Conservation (phyloP, 2,797 vertebrate species). For the Arctocebus calabarensis region DNA sequence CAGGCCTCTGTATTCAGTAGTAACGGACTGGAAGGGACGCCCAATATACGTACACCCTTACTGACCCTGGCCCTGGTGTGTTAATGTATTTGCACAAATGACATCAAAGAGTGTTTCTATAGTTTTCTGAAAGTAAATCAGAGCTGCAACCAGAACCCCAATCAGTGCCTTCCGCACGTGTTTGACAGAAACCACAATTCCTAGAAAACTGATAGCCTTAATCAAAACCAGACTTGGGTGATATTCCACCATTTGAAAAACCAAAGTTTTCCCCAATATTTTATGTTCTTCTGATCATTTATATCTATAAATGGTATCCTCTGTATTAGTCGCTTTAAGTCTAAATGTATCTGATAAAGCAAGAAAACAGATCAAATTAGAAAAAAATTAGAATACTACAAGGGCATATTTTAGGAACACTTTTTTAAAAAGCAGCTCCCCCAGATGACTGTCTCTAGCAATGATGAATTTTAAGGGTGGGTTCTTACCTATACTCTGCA, state of each 20-base stretch:
- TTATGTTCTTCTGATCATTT: constrained; percentile 46
- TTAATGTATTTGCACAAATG: constrained; percentile 62
- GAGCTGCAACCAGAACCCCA: constrained; percentile 66
- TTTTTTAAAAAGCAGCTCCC: neutral
- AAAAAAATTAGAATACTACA: neutral
- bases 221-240: constrained; percentile 69
- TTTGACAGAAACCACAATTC: constrained; percentile 81
- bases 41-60: neutral
- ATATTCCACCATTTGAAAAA: constrained; percentile 64
- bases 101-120: constrained; percentile 68
- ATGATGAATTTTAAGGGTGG: constrained; percentile 32
- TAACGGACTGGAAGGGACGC: constrained; percentile 29
- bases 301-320: constrained; percentile 9
- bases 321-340: neutral
- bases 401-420: neutral
- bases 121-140: constrained; percentile 70
- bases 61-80: constrained; percentile 1
- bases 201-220: constrained; percentile 79
- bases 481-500: neutral
- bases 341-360: constrained; percentile 20
- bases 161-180: constrained; percentile 56
- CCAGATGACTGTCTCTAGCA: neutral
- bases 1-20: neutral
- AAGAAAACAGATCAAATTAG: constrained; percentile 1
- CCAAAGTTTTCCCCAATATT: neutral